These are phyloP conservation scores for Phoxinus dragarum DNA, from an alignment of 2,797 vertebrate species.

Conservation along the genomic window DNA sequence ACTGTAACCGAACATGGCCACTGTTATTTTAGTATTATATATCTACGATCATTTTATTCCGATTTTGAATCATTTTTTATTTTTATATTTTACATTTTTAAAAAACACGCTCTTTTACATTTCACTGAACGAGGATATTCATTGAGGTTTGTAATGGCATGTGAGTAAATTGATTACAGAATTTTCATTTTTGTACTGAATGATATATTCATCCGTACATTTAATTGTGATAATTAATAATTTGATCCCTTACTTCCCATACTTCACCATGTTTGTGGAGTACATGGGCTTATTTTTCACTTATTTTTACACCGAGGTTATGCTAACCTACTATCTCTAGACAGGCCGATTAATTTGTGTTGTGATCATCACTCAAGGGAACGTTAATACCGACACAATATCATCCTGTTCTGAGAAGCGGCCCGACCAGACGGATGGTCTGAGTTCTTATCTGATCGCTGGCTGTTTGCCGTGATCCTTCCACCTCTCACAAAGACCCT, in stretches of 20 bases:
- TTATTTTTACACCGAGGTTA: background rate
- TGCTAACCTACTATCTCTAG: background rate
- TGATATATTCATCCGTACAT: too few species aligned
- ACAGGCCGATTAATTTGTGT: background rate
- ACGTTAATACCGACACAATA: background rate
- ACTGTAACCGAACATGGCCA: background rate
- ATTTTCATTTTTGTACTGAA: background rate
- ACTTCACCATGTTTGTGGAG: background rate
- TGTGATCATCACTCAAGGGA: background rate
- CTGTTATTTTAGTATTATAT: background rate
- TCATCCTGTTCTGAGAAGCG: conserved; percentile 7
- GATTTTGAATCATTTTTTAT: background rate
- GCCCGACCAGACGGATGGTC: background rate
- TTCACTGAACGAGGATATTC: background rate
- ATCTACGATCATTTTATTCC: background rate
- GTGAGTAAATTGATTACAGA: background rate
- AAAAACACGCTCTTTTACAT: background rate
- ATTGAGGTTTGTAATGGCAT: background rate
- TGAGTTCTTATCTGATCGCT: conserved; percentile 60
- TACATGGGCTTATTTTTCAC: background rate
- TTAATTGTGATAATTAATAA: background rate
- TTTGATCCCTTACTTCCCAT: background rate
- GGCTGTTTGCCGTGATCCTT: conserved; percentile 61
- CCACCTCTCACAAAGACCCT: conserved; percentile 17
- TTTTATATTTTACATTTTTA: background rate